Evolutionary conservation across 2,888 invertebrate genomes (phyloP), one percentile per base, ranked within the genome.

Genomic region (Strigamia crassipes): DNA sequence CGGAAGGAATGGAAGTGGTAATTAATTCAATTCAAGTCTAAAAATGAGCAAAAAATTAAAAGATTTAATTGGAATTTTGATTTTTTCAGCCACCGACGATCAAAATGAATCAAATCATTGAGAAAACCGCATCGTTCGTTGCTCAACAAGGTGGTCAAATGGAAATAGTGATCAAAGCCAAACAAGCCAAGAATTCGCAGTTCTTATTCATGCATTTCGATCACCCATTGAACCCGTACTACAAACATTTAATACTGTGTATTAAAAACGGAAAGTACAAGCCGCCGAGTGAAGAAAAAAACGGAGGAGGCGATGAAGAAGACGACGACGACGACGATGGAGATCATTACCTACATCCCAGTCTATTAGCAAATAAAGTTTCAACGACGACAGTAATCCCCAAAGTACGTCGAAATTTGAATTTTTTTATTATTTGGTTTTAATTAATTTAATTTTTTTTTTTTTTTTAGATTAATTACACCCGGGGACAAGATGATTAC

Each of bases 151-250:
- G 99, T 0, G 91, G 93, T 9, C 99, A 99, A 89, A 98, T 99
- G 98, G 99, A 99, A 90, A 97, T 99, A 85, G 91, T 99, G 13
- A 93, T 99, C 85, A 99, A 99, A 89, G 96, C 98, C 4, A 99
- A 99, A 89, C 99, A 99, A 88, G 91, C 94, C 0, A 93, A 94
- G 86, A 99, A 98, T 89, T 91, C 93, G 0, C 95, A 97, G 89
- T 99, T 99, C 89, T 91, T 93, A 84, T 99, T 99, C 89, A 90
- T 99, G 83, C 94, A 95, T 83, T 94, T 94, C 86, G 95, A 94
- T 84, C 92, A 95, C 83, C 88, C 90, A 0, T 90, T 99, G 61
- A 93, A 98, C 89, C 92, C 93, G 0, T 99, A 97, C 89, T 99
- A 99, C 88, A 93, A 93, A 83, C 93, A 94, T 85, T 84, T 89